These are phyloP conservation scores for Diplogasteroides magnus DNA, from an alignment of 1,140 invertebrate genomes.

Conservation along the genomic window DNA sequence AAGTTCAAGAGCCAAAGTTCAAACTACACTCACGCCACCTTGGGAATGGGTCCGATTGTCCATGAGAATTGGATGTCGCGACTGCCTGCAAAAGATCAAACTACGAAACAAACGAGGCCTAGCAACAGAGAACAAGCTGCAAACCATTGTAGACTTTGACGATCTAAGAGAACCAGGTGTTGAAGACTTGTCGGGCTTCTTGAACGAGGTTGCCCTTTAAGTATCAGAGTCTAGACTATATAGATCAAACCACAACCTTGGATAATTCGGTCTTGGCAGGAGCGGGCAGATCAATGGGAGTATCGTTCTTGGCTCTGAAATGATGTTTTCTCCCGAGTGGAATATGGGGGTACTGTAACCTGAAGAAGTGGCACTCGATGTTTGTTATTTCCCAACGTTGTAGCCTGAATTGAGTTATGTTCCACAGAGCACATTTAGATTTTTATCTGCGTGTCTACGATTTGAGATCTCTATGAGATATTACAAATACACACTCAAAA, in stretches of 20 bases:
- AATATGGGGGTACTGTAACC: too few relatives aligned
- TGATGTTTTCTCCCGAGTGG: too few relatives aligned
- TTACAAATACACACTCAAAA: too few relatives aligned
- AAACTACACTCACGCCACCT: conserved; percentile 20
- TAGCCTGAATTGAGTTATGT: conserved; percentile 53
- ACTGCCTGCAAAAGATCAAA: conserved; percentile 63
- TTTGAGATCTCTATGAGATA: too few relatives aligned
- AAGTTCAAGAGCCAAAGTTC: background rate
- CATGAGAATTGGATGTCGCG: conserved; percentile 77
- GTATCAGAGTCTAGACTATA: conserved; percentile 14
- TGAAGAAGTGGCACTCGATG: conserved; percentile 80
- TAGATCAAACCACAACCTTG: conserved; percentile 30
- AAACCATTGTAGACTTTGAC: conserved; percentile 66
- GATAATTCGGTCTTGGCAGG: conserved; percentile 26
- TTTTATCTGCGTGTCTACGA: background rate
- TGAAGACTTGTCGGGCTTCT: conserved; percentile 74
- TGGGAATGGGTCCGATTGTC: conserved; percentile 84
- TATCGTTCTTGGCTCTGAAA: conserved; percentile 64
- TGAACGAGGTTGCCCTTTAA: conserved; percentile 67
- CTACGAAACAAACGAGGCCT: too few relatives aligned
- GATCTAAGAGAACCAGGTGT: conserved; percentile 74
- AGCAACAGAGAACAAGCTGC: too few relatives aligned
- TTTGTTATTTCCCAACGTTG: conserved; percentile 57
- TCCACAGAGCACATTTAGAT: too few relatives aligned
- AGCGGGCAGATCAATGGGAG: conserved; percentile 25